These are phyloP conservation scores for Pyralis farinalis DNA, from an alignment of 2,888 invertebrate species.

Conservation along the genomic window DNA sequence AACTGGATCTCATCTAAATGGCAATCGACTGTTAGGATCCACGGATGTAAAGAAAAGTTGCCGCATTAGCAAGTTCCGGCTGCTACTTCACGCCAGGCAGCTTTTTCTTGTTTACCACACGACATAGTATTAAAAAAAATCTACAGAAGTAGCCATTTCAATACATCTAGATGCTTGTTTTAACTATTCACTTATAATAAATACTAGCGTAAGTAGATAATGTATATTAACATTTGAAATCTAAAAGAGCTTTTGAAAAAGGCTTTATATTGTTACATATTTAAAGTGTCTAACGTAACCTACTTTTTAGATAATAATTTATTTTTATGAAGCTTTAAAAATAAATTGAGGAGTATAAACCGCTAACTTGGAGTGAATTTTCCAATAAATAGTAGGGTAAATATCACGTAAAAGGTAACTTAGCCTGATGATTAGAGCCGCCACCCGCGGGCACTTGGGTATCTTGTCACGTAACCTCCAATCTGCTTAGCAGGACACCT, in stretches of 20 bases:
- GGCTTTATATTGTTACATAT: not conserved
- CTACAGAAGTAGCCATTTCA: too few relatives aligned
- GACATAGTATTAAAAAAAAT: too few relatives aligned
- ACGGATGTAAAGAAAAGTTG: too few relatives aligned
- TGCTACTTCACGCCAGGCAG: too few relatives aligned
- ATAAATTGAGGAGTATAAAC: not conserved
- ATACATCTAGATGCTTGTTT: too few relatives aligned
- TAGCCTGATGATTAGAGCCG: conserved; percentile 52
- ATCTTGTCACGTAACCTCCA: conserved; percentile 61
- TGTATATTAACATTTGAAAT: too few relatives aligned
- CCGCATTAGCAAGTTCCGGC: too few relatives aligned
- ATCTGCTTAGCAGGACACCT: conserved; percentile 75
- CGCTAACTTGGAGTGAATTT: conserved; percentile 2
- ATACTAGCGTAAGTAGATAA: too few relatives aligned
- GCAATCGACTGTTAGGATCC: too few relatives aligned
- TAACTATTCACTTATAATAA: too few relatives aligned
- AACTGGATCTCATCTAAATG: too few relatives aligned
- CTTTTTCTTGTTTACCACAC: too few relatives aligned
- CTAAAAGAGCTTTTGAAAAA: not conserved
- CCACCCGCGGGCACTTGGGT: conserved; percentile 38
- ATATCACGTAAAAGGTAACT: conserved; percentile 34
- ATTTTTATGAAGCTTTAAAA: not conserved
- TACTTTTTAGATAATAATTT: not conserved
- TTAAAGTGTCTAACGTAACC: not conserved
- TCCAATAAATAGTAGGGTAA: conserved; percentile 26